Conservation (phyloP, 1,140 invertebrate genomes). For the Dendrolimus kikuchii region DNA sequence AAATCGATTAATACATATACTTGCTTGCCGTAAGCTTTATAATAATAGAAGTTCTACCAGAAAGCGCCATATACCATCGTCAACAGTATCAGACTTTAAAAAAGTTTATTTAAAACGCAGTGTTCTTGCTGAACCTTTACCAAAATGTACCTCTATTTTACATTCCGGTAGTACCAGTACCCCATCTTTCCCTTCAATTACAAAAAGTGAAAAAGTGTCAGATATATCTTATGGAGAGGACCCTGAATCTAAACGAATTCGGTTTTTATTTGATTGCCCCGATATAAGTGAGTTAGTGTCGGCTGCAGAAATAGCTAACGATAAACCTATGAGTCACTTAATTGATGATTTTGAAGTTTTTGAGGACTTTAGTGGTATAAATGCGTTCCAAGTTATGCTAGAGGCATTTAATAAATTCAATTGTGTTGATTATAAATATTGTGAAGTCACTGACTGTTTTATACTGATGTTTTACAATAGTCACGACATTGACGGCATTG, state of each 20-base stretch:
- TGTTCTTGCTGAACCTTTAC: constrained; percentile 44
- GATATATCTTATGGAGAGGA: constrained; percentile 12
- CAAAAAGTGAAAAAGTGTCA: constrained; percentile 25
- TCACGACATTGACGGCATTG: constrained; percentile 39
- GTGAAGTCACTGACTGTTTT: constrained; percentile 54
- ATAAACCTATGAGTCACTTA: constrained; percentile 37
- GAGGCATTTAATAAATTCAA: constrained; percentile 59
- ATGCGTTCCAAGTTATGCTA: constrained; percentile 39
- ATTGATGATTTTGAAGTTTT: constrained; percentile 62
- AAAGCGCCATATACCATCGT: constrained; percentile 29
- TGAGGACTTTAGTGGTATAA: constrained; percentile 47
- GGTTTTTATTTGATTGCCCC: constrained; percentile 51
- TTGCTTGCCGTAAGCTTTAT: constrained; percentile 52
- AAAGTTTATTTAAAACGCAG: constrained; percentile 55
- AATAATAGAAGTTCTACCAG: constrained; percentile 57
- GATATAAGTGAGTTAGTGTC: constrained; percentile 59
- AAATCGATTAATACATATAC: constrained; percentile 45
- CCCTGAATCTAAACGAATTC: constrained; percentile 24
- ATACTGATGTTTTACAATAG: constrained; percentile 61
- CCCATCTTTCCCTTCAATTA: constrained; percentile 30
- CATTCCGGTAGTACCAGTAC: constrained; percentile 20
- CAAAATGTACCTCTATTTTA: constrained; percentile 22
- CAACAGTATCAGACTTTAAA: constrained; percentile 47
- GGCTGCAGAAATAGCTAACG: constrained; percentile 45
- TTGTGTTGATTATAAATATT: constrained; percentile 60